phyloP scores from a whole-genome alignment of 2,888 invertebrate genomes.

The Dyspetes luteomarginatus region DNA sequence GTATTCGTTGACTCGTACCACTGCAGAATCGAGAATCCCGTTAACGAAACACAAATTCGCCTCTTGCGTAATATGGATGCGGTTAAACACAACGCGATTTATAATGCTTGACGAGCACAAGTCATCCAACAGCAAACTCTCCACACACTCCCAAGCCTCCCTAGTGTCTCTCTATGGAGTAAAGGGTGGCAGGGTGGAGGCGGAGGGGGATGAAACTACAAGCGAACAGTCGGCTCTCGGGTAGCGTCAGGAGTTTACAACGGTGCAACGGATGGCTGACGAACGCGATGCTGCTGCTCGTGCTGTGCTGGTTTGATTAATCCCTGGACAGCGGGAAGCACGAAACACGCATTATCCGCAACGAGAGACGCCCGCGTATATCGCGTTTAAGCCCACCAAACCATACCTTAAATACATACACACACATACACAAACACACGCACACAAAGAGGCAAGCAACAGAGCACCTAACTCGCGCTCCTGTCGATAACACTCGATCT shows the following conservation, averaged over 20 bases:
- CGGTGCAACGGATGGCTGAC: slow-evolving; percentile 47
- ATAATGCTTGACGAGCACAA: slow-evolving; percentile 42
- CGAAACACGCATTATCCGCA: slow-evolving; percentile 64
- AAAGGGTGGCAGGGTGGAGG: slow-evolving; percentile 15
- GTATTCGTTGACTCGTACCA: slow-evolving; percentile 44
- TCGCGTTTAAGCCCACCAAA: slow-evolving; percentile 20
- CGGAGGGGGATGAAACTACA: slow-evolving; percentile 38
- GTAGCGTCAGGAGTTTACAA: slow-evolving; percentile 49
- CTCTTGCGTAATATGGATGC: slow-evolving; percentile 11
- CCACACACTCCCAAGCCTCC: slow-evolving; percentile 3
- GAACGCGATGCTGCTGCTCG: slow-evolving; percentile 55
- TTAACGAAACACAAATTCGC: slow-evolving; percentile 5
- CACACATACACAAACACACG: slow-evolving; percentile 4
- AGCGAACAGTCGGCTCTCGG: slow-evolving; percentile 34
- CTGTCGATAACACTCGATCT: slow-evolving; percentile 64
- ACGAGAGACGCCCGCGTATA: slow-evolving; percentile 53
- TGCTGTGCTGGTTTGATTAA: slow-evolving; percentile 62
- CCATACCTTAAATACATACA: neutral
- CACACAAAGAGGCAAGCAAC: slow-evolving; percentile 18
- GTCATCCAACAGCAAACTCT: slow-evolving; percentile 14
- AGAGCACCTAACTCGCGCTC: slow-evolving; percentile 43
- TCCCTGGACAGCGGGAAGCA: slow-evolving; percentile 64
- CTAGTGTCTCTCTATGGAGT: slow-evolving; percentile 11
- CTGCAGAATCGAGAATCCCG: neutral
- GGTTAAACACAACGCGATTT: slow-evolving; percentile 52